Percentiles rank a stretch among this genome's conserved stretches.
Evolutionary conservation across 1,140 invertebrate genomes (phyloP).

Genomic region (Sinella curviseta): DNA sequence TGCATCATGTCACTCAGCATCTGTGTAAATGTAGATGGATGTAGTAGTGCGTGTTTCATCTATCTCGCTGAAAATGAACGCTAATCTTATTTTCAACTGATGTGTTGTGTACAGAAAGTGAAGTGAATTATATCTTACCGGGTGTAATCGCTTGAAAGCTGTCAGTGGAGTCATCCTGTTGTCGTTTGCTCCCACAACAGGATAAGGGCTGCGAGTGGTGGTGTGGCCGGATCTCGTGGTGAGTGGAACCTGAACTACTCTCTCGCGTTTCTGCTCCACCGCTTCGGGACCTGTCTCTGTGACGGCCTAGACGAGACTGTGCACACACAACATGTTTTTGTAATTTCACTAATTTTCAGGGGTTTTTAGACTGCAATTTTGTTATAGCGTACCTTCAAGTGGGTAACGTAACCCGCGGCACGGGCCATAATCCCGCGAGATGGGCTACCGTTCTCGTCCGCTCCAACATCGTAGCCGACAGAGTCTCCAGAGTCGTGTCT

Average conservation of each 20-base stretch:
- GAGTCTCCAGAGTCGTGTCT: slow-evolving; percentile 41
- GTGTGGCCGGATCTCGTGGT: neutral
- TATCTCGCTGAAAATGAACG: too few relatives aligned
- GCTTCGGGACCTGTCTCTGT: slow-evolving; percentile 36
- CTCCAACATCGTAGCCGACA: neutral
- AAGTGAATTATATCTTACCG: too few relatives aligned
- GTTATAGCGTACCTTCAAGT: slow-evolving; percentile 39
- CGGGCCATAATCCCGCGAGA: slow-evolving; percentile 42
- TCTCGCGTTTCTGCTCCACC: neutral
- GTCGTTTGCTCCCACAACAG: slow-evolving; percentile 42
- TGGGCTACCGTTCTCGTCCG: slow-evolving; percentile 34
- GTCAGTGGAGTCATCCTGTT: slow-evolving; percentile 40
- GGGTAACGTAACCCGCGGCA: slow-evolving; percentile 42
- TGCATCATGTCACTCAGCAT: too few relatives aligned
- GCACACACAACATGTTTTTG: neutral
- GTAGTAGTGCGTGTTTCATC: too few relatives aligned
- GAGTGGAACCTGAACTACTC: neutral
- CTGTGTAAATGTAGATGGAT: too few relatives aligned
- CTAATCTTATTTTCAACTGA: too few relatives aligned
- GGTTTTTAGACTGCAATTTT: too few relatives aligned
- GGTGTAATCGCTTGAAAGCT: slow-evolving; percentile 28
- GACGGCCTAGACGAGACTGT: slow-evolving; percentile 45
- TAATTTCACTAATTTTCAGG: neutral
- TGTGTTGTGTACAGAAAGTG: too few relatives aligned
- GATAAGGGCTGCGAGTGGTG: slow-evolving; percentile 33